Percentiles rank a stretch among this genome's conserved stretches.
Evolutionary conservation across 2,888 invertebrate genomes (phyloP).

Genomic region (Stenotaenia linearis): DNA sequence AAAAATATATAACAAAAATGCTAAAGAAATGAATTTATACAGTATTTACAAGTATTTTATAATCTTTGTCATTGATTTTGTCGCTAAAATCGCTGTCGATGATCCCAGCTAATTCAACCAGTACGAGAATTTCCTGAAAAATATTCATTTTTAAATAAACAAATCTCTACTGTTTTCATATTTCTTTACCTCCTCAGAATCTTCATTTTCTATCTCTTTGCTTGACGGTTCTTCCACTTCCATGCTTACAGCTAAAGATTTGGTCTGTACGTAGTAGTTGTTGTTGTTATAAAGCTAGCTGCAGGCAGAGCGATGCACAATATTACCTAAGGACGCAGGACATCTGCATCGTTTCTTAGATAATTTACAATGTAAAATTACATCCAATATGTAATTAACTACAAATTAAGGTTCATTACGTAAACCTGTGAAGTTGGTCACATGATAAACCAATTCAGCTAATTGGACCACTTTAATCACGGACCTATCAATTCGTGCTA

Average conservation of each 20-base stretch:
- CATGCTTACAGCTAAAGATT: not conserved
- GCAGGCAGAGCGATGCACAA: not conserved
- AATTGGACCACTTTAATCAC: not conserved
- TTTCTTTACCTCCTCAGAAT: not conserved
- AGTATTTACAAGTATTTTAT: slow-evolving; percentile 31
- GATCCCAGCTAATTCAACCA: slow-evolving; percentile 35
- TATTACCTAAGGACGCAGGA: not conserved
- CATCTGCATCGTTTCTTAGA: too few species aligned
- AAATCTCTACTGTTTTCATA: not conserved
- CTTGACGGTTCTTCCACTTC: not conserved
- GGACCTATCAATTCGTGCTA: too few species aligned
- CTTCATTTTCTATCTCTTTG: not conserved
- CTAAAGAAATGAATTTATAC: not conserved
- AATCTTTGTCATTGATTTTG: slow-evolving; percentile 3
- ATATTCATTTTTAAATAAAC: not conserved
- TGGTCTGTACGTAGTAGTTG: too few species aligned
- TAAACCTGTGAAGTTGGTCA: not conserved
- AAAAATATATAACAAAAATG: not conserved
- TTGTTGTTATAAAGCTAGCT: too few species aligned
- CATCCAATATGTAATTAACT: not conserved
- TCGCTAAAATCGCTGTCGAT: slow-evolving; percentile 34
- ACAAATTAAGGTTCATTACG: not conserved
- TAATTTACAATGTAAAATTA: not conserved
- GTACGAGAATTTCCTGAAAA: slow-evolving; percentile 32
- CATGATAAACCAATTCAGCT: not conserved